A percentile compares a stretch with the other conserved stretches of the same genome.
phyloP scores from a whole-genome alignment of 2,113 vertebrate genomes.

The Alligator mississippiensis region DNA sequence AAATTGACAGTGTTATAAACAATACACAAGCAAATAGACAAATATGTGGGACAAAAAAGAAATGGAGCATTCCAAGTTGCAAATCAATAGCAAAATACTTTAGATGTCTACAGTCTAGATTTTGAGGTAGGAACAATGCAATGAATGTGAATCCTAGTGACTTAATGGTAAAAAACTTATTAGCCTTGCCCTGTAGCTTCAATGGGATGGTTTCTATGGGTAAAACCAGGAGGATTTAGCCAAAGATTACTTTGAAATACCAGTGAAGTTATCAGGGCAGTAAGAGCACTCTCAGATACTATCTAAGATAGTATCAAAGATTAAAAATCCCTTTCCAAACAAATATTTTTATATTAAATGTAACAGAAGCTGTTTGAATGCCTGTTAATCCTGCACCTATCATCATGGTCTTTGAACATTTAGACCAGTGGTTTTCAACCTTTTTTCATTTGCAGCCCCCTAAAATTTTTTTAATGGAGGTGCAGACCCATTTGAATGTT shows the following conservation, averaged over 20 bases:
- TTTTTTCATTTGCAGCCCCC: no score
- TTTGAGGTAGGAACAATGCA: accelerated
- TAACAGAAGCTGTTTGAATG: background rate
- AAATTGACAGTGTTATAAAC: background rate
- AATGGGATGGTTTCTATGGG: background rate
- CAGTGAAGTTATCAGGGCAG: background rate
- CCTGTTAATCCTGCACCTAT: background rate
- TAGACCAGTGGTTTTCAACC: no score
- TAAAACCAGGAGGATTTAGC: accelerated
- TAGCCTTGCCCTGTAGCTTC: background rate
- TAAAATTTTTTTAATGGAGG: background rate
- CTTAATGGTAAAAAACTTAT: background rate
- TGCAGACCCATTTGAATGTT: no score
- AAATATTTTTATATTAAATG: background rate
- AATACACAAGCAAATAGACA: background rate
- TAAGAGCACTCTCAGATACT: background rate
- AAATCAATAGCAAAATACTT: background rate
- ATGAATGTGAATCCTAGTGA: background rate
- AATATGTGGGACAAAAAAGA: background rate
- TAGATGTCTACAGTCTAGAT: background rate
- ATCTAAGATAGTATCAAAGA: background rate
- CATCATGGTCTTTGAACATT: background rate
- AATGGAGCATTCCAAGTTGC: background rate
- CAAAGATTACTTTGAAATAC: background rate
- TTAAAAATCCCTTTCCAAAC: background rate